phyloP scores from a whole-genome alignment of 2,888 invertebrate genomes.

The Metacarcinus magister region DNA sequence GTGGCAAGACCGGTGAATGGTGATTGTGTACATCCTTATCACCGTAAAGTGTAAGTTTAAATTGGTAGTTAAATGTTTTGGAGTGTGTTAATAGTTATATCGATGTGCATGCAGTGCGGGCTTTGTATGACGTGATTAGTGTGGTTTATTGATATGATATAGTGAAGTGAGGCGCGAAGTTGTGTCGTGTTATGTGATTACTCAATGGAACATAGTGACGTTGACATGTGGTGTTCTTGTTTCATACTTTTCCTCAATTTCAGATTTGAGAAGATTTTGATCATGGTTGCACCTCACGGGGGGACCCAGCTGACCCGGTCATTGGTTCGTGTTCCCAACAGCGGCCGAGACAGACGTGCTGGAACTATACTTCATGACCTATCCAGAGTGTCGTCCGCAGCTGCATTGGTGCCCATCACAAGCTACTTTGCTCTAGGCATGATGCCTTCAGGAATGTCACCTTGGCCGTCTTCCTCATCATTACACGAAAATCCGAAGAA shows the following conservation, averaged over 20 bases:
- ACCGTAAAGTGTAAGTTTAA: background rate
- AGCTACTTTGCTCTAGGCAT: background rate
- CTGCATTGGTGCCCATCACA: conserved; percentile 51
- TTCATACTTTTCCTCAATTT: background rate
- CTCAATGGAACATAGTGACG: background rate
- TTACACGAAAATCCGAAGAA: background rate
- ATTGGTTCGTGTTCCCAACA: conserved; percentile 35
- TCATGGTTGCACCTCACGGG: conserved; percentile 54
- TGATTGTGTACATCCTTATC: background rate
- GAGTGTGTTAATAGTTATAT: background rate
- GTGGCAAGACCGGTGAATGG: background rate
- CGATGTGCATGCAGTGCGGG: background rate
- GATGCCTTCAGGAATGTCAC: background rate
- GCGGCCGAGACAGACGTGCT: background rate
- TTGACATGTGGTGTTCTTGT: background rate
- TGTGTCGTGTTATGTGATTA: background rate
- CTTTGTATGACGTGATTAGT: background rate
- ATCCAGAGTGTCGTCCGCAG: conserved; percentile 35
- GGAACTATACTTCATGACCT: conserved; percentile 10
- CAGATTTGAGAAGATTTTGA: background rate
- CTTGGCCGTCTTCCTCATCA: background rate
- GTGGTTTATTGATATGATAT: background rate
- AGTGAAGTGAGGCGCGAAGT: background rate
- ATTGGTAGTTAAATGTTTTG: background rate
- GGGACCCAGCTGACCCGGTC: conserved; percentile 9